Evolutionary conservation across 2,888 invertebrate species (phyloP).

Genomic region (Pasiphila rectangulata): DNA sequence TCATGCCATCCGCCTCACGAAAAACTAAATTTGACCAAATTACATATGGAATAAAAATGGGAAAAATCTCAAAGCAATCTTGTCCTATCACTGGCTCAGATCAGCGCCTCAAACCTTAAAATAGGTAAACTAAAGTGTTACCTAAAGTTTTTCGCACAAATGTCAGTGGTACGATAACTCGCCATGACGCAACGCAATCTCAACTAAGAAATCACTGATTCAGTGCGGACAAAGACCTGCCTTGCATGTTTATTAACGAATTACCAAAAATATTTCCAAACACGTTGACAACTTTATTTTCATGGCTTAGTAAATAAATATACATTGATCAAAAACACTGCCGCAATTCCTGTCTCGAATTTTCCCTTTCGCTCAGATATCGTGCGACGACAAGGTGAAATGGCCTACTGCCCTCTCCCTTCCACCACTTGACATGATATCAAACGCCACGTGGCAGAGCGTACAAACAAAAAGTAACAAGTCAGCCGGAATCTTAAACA

Average conservation of each 20-base stretch:
- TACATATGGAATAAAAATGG: neutral
- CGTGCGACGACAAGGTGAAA: conserved; percentile 59
- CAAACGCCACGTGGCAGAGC: conserved; percentile 66
- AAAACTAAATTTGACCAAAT: too few species aligned
- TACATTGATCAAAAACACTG: conserved; percentile 55
- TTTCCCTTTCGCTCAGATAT: conserved; percentile 65
- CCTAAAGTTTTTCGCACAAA: conserved; percentile 10
- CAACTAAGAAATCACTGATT: conserved; percentile 18
- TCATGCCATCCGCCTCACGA: too few species aligned
- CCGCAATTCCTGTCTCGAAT: conserved; percentile 46
- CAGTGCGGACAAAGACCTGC: conserved; percentile 12
- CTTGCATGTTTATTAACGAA: conserved; percentile 34
- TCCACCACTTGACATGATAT: conserved; percentile 49
- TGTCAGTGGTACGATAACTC: conserved; percentile 15
- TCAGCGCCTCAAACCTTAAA: neutral
- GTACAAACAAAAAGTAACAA: conserved; percentile 55
- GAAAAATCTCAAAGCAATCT: neutral
- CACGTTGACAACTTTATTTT: conserved; percentile 2
- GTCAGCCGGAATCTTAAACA: conserved; percentile 49
- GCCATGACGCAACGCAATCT: conserved; percentile 17
- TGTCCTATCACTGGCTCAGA: neutral
- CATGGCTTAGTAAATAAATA: conserved; percentile 28
- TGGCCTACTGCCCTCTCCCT: conserved; percentile 44
- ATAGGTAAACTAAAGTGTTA: neutral
- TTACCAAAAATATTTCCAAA: conserved; percentile 29